Base-by-base conservation (phyloP, 2,797 vertebrate genomes). In the Chelon auratus region DNA sequence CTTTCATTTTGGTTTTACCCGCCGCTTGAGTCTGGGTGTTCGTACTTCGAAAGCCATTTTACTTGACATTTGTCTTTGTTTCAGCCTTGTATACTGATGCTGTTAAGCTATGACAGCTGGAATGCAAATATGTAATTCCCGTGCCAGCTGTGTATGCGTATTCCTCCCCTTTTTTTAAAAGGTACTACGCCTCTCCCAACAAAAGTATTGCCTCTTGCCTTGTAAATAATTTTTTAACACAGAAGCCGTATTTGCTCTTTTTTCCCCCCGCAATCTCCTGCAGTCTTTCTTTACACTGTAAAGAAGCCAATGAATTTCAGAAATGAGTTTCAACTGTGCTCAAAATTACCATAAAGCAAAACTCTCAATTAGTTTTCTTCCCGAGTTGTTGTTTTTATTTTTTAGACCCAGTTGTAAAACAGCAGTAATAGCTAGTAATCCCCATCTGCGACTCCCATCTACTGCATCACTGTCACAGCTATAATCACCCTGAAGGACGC, bases 201-300 rank as follows among this genome's bases (percentile, higher is more conserved):
- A 81, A 72, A 85, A 65, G 51, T 72, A 37, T 91, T 87, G 82
- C 74, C 80, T 86, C 79, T 43, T 77, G 79, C 82, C 65, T 81
- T 95, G 93, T 95, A 93, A 89, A 94, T 94, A 93, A 89, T 93
- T 94, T 93, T 91, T 86, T 81, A 67, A 81, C 67, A 64, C 5
- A 56, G 8, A 65, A 40, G 13, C 24, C 70, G 8, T n/a, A 20
- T 42, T 51, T 14, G 9, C 52, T 53, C 33, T 66, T 68, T 61
- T 39, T 47, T 33, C 30, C 30, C 30, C 30, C 30, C 30, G 12
- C 51, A 14, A 39, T 47, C 37, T 71, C 45, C 26, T 30, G 13
- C 20, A 12, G 52, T 72, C 22, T 63, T 50, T 55, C 40, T 50
- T 68, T 39, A 22, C 56, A 14, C n/a, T 61, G 7, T 54, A 57